Conservation (phyloP, 2,113 vertebrate genomes). For the Monopterus albus region DNA sequence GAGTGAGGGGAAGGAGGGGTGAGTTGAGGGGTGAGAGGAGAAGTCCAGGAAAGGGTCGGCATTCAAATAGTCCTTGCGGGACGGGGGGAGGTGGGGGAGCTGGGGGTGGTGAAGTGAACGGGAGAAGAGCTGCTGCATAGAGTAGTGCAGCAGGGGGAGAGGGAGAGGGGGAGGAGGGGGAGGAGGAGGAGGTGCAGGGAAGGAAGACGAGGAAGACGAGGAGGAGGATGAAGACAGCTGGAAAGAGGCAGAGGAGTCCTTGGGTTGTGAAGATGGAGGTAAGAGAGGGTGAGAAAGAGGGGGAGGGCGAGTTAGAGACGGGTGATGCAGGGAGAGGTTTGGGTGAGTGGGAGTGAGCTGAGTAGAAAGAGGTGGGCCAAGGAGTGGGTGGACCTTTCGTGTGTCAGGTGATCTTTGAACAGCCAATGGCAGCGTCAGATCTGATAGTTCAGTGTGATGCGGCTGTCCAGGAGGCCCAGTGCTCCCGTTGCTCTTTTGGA, state of each 20-base stretch:
- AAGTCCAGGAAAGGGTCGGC: conserved; percentile 80
- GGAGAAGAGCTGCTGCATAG: conserved; percentile 86
- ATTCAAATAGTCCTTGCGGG: conserved; percentile 78
- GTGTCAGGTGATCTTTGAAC: conserved; percentile 73
- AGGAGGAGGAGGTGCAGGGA: conserved; percentile 48
- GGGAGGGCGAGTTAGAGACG: conserved; percentile 60
- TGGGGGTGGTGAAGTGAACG: conserved; percentile 75
- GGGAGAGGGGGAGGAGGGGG: conserved; percentile 61
- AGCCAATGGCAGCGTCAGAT: conserved; percentile 63
- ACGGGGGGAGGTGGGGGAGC: conserved; percentile 72
- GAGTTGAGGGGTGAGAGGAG: conserved; percentile 64
- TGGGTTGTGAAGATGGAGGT: conserved; percentile 62
- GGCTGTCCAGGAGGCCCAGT: conserved; percentile 5
- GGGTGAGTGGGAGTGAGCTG: conserved; percentile 67
- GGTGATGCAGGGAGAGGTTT: conserved; percentile 65
- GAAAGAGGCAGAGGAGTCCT: conserved; percentile 71
- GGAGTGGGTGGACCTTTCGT: conserved; percentile 56
- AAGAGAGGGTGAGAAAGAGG: conserved; percentile 65
- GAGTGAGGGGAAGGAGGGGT: conserved; percentile 74
- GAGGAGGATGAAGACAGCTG: conserved; percentile 67
- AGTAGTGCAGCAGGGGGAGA: conserved; percentile 82
- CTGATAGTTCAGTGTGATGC: conserved; percentile 34
- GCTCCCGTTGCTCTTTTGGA: conserved; percentile 35
- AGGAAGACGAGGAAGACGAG: conserved; percentile 60
- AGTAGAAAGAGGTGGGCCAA: conserved; percentile 45